Evolutionary conservation across 2,797 vertebrate species (phyloP), one percentile per base, ranked within the genome.

Genomic region (Caiman crocodilus): DNA sequence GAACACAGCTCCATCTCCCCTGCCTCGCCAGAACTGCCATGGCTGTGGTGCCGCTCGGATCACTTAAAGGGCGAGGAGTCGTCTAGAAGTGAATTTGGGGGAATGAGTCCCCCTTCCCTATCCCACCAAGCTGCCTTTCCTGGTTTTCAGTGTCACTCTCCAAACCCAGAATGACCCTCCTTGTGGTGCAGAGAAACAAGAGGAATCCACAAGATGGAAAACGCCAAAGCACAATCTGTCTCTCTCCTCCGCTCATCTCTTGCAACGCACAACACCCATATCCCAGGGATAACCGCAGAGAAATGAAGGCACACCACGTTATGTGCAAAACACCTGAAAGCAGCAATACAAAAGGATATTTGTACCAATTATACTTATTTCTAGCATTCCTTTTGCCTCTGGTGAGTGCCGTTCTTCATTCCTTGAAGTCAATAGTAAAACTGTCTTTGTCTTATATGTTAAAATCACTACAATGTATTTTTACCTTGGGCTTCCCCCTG

Each of bases 131-230:
- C 11, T n/a, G 9, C 35, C 23, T 88, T 84, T 30, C 30, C 59
- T 3, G 0, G 6, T 5, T 3, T 14, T 28, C 25, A 6, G 21
- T 0, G 0, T 32, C 35, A 57, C 61, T 73, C 76, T n/a, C 18
- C 21, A 63, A 56, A 67, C 7, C n/a, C 12, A 4, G 17, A 59
- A 26, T 0, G 0, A 84, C 35, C 21, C 6, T 3, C 0, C 5
- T 5, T 26, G 69, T 73, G 14, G 35, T 50, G 6, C 23, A 73
- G 35, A 35, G 13, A 50, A 73, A 73, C 32, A 25, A 73, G 7
- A 15, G 35, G 21, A 42, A 73, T 21, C 23, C 9, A 23, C 4
- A 14, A 73, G 14, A 14, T 73, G 42, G 21, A 42, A 25, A 14
- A 50, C 26, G 21, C 21, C 26, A 11, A 69, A 18, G 18, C 30